Evolutionary conservation across 2,797 vertebrate genomes (phyloP).

Genomic region (Hyperoplus lanceolatus): DNA sequence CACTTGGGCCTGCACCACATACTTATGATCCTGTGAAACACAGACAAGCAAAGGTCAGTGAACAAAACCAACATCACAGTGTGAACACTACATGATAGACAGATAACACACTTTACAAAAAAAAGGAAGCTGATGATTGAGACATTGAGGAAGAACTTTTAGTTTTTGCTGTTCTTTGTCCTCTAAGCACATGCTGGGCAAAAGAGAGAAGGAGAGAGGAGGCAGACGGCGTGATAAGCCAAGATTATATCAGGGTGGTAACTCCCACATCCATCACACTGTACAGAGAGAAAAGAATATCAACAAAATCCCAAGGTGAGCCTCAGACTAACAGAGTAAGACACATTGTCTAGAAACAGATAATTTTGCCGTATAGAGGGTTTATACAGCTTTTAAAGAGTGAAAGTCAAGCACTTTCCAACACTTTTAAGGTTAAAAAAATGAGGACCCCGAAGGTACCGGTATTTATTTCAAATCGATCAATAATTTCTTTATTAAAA

Average conservation of each 20-base stretch:
- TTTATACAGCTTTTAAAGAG: no score
- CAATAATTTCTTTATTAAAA: no score
- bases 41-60: constrained; percentile 27
- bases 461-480: no score
- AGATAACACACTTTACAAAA: constrained; percentile 5
- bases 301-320: constrained; percentile 29
- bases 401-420: no score
- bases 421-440: no score
- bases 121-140: constrained; percentile 16
- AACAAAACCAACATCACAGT: constrained; percentile 19
- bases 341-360: background rate
- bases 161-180: constrained; percentile 26
- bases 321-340: background rate
- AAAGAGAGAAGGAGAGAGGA: constrained; percentile 30
- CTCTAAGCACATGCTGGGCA: constrained; percentile 44
- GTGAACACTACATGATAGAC: background rate
- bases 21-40: constrained; percentile 88
- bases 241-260: constrained; percentile 52
- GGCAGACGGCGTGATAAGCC: constrained; percentile 50
- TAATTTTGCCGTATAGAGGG: background rate
- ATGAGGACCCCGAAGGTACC: no score
- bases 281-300: constrained; percentile 31
- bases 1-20: constrained; percentile 89
- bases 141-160: constrained; percentile 22
- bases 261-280: constrained; percentile 55